phyloP scores from a whole-genome alignment of 2,888 invertebrate genomes.

The Drosophila cognata region DNA sequence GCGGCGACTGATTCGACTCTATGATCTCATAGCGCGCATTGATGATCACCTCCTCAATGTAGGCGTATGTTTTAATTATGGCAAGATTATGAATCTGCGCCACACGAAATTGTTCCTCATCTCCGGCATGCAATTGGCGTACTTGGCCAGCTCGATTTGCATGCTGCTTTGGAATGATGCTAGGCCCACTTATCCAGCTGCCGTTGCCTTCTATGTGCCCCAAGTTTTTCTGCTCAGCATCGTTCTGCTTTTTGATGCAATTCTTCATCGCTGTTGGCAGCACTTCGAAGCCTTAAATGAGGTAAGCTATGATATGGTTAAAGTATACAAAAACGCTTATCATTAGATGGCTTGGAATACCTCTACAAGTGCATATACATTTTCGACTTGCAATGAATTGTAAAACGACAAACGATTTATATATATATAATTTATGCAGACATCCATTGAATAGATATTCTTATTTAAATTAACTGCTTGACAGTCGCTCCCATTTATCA shows the following conservation, averaged over 20 bases:
- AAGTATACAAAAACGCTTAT: background rate
- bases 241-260: conserved; percentile 79
- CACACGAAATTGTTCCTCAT: conserved; percentile 70
- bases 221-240: conserved; percentile 81
- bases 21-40: conserved; percentile 67
- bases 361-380: background rate
- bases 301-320: conserved; percentile 61
- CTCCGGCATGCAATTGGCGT: conserved; percentile 69
- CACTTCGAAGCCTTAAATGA: conserved; percentile 79
- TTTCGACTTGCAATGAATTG: background rate
- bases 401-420: background rate
- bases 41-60: conserved; percentile 71
- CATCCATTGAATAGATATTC: background rate
- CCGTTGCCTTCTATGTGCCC: conserved; percentile 82
- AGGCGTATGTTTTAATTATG: conserved; percentile 82
- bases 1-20: conserved; percentile 69
- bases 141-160: conserved; percentile 78
- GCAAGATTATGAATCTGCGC: conserved; percentile 73
- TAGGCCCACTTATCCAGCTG: conserved; percentile 81
- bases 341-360: background rate
- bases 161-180: conserved; percentile 79
- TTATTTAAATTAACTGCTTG: background rate
- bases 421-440: background rate
- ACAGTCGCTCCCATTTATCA: background rate
- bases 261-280: conserved; percentile 76